These are phyloP conservation scores for Cichladusa arquata DNA, from an alignment of 2,113 vertebrate genomes.

Conservation along the genomic window DNA sequence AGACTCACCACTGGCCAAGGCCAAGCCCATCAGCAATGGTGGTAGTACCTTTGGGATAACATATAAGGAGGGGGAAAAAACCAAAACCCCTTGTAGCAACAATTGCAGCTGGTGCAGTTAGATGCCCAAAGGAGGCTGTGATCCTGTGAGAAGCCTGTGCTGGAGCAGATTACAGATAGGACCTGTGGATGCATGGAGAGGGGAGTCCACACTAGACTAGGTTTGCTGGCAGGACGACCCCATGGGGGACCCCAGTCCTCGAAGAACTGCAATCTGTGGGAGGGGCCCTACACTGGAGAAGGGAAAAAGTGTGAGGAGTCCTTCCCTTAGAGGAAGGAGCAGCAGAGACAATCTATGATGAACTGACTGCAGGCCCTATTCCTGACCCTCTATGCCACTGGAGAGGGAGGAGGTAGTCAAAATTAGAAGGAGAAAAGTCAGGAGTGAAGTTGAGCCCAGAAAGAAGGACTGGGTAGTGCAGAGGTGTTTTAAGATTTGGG, in stretches of 20 bases:
- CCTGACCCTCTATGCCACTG: background rate
- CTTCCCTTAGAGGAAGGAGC: background rate
- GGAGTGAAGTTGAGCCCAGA: background rate
- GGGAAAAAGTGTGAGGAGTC: background rate
- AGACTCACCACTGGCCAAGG: background rate
- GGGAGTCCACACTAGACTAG: background rate
- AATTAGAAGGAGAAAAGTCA: background rate
- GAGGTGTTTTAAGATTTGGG: background rate
- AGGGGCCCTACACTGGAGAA: background rate
- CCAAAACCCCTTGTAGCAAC: background rate
- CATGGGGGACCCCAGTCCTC: background rate
- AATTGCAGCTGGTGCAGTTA: background rate
- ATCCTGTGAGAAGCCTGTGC: background rate
- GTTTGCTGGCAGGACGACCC: background rate
- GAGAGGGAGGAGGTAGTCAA: background rate
- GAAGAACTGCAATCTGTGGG: background rate
- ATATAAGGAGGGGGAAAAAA: background rate
- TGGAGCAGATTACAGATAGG: background rate
- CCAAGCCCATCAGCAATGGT: background rate
- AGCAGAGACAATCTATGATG: background rate
- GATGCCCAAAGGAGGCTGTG: background rate
- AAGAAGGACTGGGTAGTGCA: background rate
- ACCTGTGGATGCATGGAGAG: background rate
- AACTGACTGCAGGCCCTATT: background rate
- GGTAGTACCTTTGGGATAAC: background rate